Evolutionary conservation across 2,797 vertebrate species (phyloP), one percentile per base, ranked within the genome.

Genomic region (Sebastes iracundus): DNA sequence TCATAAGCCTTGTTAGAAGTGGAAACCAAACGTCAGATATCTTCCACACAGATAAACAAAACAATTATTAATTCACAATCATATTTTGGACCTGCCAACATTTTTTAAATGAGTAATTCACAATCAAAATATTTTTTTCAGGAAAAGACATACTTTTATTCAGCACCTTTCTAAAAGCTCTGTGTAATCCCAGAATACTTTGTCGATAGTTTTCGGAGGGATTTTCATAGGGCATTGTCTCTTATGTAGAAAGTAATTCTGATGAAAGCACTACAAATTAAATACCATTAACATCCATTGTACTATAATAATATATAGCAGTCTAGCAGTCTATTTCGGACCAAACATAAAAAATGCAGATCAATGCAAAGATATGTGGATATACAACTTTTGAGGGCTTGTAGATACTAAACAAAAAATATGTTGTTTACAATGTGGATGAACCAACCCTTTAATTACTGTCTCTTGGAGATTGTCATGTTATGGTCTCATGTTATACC

Each of bases 11-110:
- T 38, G 35, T 2, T 38, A 38, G 35, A 42, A 42, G 38, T 42
- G 38, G 38, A 0, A 42, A 42, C 0, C 13, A 42, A 42, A 42
- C 0, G 38, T 42, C 38, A 42, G 0, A 42, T 0, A 42, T 46
- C 42, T 18, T 46, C 14, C 42, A 46, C 42, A 46, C 0, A 16
- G 14, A 46, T 16, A 46, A 46, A 46, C 14, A 46, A 46, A 46
- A 46, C 14, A 42, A 42, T 7, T 46, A 42, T 2, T 42, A 18
- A 18, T 46, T 46, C 38, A 3, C 6, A 46, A 46, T 46, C 42
- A 46, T n/a, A 42, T 7, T 46, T 46, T 46, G 38, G 14, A 16
- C 38, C 38, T 0, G 38, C 6, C 38, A 46, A 42, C 0, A 14
- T 6, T 7, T 42, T 42, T 16, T 1, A 16, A 42, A 16, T 16